phyloP scores from a whole-genome alignment of 2,113 vertebrate species.

The Phyllopteryx taeniolatus region DNA sequence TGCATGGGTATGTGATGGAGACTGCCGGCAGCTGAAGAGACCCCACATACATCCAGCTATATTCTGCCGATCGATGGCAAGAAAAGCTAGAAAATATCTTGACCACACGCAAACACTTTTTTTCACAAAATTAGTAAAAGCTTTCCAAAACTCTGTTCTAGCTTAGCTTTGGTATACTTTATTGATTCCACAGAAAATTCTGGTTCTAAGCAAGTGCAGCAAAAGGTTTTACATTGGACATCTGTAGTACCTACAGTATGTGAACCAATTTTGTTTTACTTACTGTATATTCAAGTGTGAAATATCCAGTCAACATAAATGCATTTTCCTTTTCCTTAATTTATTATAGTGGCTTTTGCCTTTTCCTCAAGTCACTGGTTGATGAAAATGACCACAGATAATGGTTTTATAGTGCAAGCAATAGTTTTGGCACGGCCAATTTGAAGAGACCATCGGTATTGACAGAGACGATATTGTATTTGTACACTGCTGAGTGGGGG shows the following conservation, averaged over 20 bases:
- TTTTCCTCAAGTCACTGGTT: neutral
- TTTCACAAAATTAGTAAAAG: neutral
- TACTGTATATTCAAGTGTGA: neutral
- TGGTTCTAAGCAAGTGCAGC: too few relatives aligned
- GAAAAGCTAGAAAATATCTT: constrained; percentile 17
- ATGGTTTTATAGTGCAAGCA: neutral
- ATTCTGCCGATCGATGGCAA: constrained; percentile 36
- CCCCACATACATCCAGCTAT: constrained; percentile 48
- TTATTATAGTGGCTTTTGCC: neutral
- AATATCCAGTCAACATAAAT: neutral
- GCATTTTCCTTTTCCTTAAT: neutral
- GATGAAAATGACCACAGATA: neutral
- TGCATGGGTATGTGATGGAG: constrained; percentile 48
- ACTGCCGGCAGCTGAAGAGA: constrained; percentile 45
- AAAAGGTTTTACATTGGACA: too few relatives aligned
- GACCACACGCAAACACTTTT: neutral
- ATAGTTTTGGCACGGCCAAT: neutral
- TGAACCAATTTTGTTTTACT: neutral
- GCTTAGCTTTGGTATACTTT: neutral
- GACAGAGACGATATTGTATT: neutral
- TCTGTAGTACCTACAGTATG: too few relatives aligned
- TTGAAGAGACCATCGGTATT: neutral
- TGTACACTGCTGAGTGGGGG: neutral
- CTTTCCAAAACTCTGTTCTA: too few relatives aligned
- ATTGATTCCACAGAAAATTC: neutral